Evolutionary conservation across 2,797 vertebrate genomes (phyloP).

Genomic region (Zenarchopterus dispar): DNA sequence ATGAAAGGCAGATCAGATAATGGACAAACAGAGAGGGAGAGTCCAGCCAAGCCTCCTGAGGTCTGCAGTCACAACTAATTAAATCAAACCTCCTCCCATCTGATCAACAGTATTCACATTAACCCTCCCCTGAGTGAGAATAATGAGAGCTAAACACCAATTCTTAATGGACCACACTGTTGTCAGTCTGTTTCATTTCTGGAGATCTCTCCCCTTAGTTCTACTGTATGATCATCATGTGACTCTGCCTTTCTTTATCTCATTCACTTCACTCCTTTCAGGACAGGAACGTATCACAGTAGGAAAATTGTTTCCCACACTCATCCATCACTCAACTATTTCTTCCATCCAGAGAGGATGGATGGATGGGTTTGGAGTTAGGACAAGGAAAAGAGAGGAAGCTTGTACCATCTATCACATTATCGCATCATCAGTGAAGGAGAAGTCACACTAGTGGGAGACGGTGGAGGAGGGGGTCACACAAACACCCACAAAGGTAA

Average conservation of each 20-base stretch:
- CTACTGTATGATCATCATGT: conserved; percentile 21
- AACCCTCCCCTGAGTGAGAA: conserved; percentile 23
- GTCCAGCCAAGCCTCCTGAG: conserved; percentile 33
- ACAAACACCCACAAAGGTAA: neutral
- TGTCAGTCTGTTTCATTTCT: conserved; percentile 14
- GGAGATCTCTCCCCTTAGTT: conserved; percentile 7
- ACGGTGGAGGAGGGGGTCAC: neutral
- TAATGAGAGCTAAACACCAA: conserved; percentile 34
- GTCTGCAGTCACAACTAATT: conserved; percentile 41
- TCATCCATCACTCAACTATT: conserved; percentile 58
- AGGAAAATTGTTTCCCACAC: conserved; percentile 32
- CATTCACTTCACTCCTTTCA: conserved; percentile 34
- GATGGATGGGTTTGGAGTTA: conserved; percentile 38
- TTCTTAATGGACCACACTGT: conserved; percentile 12
- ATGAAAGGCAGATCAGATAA: conserved; percentile 43
- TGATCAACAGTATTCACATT: conserved; percentile 50
- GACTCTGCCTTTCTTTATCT: conserved; percentile 34
- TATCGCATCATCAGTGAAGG: conserved; percentile 55
- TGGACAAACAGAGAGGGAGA: conserved; percentile 23
- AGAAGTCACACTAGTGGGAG: conserved; percentile 27
- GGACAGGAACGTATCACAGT: conserved; percentile 15
- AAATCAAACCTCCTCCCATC: conserved; percentile 43
- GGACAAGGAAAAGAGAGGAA: conserved; percentile 49
- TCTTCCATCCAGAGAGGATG: conserved; percentile 33
- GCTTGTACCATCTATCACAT: conserved; percentile 35